Evolutionary conservation across 1,140 invertebrate genomes (phyloP).

Genomic region (Magallana ariakensis): DNA sequence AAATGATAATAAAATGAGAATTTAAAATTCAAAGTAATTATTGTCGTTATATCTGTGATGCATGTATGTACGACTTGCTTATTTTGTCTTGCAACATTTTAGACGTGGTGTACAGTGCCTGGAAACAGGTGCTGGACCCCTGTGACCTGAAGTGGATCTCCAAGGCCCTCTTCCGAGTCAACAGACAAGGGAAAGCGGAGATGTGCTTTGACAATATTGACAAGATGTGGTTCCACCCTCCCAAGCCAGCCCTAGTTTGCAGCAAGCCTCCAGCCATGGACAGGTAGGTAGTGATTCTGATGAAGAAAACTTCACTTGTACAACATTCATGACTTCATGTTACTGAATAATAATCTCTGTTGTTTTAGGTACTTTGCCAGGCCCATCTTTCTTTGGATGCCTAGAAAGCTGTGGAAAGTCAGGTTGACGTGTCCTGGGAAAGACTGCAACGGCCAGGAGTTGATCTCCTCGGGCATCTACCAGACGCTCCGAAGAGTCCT

Average conservation of each 20-base stretch:
- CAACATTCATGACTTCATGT: neutral
- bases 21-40: no score
- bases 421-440: neutral
- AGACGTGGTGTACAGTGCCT: neutral
- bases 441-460: neutral
- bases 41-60: no score
- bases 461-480: neutral
- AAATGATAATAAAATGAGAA: no score
- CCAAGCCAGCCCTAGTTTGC: neutral
- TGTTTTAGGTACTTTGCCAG: constrained; percentile 1
- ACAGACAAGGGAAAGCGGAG: neutral
- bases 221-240: neutral
- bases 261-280: neutral
- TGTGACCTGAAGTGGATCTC: no score
- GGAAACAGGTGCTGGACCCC: no score
- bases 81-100: no score
- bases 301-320: neutral
- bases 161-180: no score
- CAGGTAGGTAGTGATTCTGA: neutral
- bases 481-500: no score
- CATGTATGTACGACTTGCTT: no score
- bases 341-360: neutral
- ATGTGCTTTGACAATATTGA: neutral
- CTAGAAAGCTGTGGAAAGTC: neutral
- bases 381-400: neutral